Evolutionary conservation across 2,113 vertebrate species (phyloP).

Genomic region (Amblyornis subalaris): DNA sequence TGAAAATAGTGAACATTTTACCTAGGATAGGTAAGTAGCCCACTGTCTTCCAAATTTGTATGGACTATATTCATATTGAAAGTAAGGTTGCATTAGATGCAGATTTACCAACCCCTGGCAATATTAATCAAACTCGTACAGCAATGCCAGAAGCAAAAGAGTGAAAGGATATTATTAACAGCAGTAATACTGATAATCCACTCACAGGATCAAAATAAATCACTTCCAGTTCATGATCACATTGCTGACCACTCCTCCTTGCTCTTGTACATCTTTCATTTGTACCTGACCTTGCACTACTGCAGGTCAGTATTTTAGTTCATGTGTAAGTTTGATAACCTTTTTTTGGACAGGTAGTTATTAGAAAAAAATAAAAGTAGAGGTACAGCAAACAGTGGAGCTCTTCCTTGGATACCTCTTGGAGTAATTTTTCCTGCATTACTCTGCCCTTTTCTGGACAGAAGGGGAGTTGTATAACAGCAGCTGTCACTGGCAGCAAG

Average conservation of each 20-base stretch:
- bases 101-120: not conserved
- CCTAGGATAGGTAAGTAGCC: not conserved
- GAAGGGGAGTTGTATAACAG: not conserved
- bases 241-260: not conserved
- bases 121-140: not conserved
- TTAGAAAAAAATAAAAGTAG: not conserved
- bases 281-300: not conserved
- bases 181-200: not conserved
- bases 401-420: not conserved
- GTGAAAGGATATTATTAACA: not conserved
- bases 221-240: not conserved
- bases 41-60: not conserved
- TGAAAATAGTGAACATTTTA: not conserved
- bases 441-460: not conserved
- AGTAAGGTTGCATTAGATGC: not conserved
- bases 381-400: not conserved
- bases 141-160: not conserved
- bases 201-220: not conserved
- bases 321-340: not conserved
- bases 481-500: conserved; percentile 20
- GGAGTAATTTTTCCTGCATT: not conserved
- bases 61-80: not conserved
- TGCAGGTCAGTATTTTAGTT: not conserved
- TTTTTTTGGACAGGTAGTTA: not conserved
- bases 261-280: not conserved